Conservation (phyloP, 2,113 vertebrate species). For the Chloropsis cyanopogon region DNA sequence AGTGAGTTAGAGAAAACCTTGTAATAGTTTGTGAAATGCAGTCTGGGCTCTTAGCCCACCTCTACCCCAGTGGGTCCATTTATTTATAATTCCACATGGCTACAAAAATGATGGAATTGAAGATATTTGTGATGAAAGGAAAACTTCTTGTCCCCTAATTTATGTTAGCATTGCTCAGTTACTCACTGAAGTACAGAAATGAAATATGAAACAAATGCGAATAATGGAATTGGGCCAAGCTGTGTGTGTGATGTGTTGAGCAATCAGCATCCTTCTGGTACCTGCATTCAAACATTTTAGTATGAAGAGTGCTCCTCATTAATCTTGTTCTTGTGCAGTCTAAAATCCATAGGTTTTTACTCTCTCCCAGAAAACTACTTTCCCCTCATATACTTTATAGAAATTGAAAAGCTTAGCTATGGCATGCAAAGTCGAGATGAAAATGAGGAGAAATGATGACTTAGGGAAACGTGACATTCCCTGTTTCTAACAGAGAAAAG, state of each 20-base stretch:
- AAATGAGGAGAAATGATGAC: not conserved
- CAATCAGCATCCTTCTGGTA: constrained; percentile 26
- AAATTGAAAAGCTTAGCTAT: not conserved
- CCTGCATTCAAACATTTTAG: constrained; percentile 2
- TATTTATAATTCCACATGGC: constrained; percentile 24
- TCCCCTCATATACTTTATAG: not conserved
- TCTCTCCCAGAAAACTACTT: not conserved
- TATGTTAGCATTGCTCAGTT: constrained; percentile 27
- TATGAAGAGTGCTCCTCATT: not conserved
- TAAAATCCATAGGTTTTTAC: not conserved
- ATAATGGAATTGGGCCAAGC: not conserved
- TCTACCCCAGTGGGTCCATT: not conserved
- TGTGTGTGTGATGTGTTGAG: constrained; percentile 23
- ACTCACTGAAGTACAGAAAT: constrained; percentile 16
- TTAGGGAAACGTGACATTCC: not conserved
- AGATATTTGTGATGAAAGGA: constrained; percentile 40
- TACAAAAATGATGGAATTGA: constrained; percentile 35
- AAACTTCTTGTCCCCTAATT: constrained; percentile 33
- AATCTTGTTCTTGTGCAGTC: not conserved
- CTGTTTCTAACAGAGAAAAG: not conserved
- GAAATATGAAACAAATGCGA: constrained; percentile 26
- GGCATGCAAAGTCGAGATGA: not conserved
- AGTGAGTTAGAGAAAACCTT: not conserved
- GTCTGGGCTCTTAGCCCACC: constrained; percentile 30
- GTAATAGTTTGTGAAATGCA: not conserved